Evolutionary conservation across 2,797 vertebrate genomes (phyloP).

Genomic region (Eptatretus atami): DNA sequence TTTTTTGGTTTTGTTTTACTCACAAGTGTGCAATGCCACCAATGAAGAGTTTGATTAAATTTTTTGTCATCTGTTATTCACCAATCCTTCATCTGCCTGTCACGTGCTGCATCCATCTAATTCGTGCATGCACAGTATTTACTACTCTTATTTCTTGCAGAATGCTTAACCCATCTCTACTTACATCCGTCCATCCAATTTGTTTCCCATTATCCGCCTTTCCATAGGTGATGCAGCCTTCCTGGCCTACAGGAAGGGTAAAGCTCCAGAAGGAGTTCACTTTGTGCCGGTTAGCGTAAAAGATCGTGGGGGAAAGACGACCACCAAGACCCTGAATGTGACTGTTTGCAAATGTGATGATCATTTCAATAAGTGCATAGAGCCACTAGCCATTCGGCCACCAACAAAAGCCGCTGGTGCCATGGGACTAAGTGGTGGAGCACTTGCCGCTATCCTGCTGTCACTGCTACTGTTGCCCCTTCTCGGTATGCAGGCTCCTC

Average conservation of each 20-base stretch:
- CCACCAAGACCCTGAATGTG: background rate
- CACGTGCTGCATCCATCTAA: too few species aligned
- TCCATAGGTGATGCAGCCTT: background rate
- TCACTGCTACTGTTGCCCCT: constrained; percentile 5
- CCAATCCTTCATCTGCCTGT: too few species aligned
- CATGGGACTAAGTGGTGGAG: background rate
- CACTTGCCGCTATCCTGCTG: constrained; percentile 1
- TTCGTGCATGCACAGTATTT: too few species aligned
- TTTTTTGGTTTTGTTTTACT: too few species aligned
- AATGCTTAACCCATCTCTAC: too few species aligned
- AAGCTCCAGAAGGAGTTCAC: background rate
- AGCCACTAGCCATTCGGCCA: background rate
- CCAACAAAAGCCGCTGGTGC: background rate
- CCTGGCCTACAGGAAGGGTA: constrained; percentile 2
- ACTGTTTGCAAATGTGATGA: background rate
- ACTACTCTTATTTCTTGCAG: too few species aligned
- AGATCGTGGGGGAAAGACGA: constrained; percentile 4
- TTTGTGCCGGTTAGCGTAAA: background rate
- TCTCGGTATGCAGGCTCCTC: background rate
- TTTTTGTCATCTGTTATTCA: too few species aligned
- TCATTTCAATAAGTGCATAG: background rate
- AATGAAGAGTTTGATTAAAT: too few species aligned
- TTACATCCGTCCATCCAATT: too few species aligned
- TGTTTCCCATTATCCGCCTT: too few species aligned
- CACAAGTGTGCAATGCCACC: too few species aligned